Conservation (phyloP, 2,888 invertebrate species). For the Dasysyrphus albostriatus region DNA sequence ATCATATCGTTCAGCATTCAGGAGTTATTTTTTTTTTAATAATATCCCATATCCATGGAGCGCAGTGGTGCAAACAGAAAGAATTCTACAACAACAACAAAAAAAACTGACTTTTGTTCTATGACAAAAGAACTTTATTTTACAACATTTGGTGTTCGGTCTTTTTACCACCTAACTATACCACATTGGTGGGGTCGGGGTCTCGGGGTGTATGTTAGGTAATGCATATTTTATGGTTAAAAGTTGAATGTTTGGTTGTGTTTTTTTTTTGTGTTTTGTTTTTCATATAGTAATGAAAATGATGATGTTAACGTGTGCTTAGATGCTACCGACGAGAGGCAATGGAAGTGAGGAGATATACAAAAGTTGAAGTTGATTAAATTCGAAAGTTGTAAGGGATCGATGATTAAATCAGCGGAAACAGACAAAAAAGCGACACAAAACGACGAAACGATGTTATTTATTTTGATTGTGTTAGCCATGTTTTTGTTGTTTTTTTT, state of each 20-base stretch:
- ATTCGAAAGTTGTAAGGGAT: slow-evolving; percentile 72
- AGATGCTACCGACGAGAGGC: slow-evolving; percentile 31
- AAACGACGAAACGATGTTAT: slow-evolving; percentile 53
- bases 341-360: slow-evolving; percentile 27
- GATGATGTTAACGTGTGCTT: slow-evolving; percentile 72
- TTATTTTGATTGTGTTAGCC: slow-evolving; percentile 51
- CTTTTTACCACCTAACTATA: slow-evolving; percentile 45
- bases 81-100: slow-evolving; percentile 21
- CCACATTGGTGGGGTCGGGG: not conserved
- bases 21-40: slow-evolving; percentile 15
- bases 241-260: slow-evolving; percentile 48
- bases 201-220: slow-evolving; percentile 36
- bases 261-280: slow-evolving; percentile 16
- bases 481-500: slow-evolving; percentile 44
- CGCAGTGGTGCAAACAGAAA: slow-evolving; percentile 29
- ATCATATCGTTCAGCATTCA: slow-evolving; percentile 61
- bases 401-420: slow-evolving; percentile 75
- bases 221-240: slow-evolving; percentile 75
- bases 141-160: slow-evolving; percentile 72
- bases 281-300: slow-evolving; percentile 45
- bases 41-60: slow-evolving; percentile 51
- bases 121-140: slow-evolving; percentile 72
- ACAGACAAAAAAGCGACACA: slow-evolving; percentile 58
- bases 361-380: slow-evolving; percentile 70
- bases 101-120: slow-evolving; percentile 70